These are phyloP conservation scores for Megalops cyprinoides DNA, from an alignment of 2,797 vertebrate species.

Conservation along the genomic window DNA sequence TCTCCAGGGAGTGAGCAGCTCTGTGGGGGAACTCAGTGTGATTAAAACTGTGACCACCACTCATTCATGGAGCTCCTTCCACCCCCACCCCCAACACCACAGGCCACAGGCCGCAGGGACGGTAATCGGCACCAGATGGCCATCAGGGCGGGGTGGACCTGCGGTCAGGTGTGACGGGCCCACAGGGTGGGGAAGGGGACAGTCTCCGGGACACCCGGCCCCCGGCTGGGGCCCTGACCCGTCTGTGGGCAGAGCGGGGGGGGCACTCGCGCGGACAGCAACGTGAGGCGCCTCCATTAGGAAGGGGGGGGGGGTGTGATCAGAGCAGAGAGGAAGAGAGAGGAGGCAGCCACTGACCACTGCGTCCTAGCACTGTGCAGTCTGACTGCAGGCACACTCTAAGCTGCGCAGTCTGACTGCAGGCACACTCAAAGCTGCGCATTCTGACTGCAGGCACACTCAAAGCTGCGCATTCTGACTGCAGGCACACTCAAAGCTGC, in stretches of 20 bases:
- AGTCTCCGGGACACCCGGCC: slow-evolving; percentile 15
- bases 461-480: no score
- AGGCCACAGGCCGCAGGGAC: slow-evolving; percentile 23
- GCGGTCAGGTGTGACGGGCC: slow-evolving; percentile 31
- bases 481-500: no score
- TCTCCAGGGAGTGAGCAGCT: not conserved
- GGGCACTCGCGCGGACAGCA: slow-evolving; percentile 18
- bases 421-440: no score
- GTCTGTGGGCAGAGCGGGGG: slow-evolving; percentile 33
- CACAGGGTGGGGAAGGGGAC: slow-evolving; percentile 39
- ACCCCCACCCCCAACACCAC: slow-evolving; percentile 22
- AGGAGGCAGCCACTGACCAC: not conserved
- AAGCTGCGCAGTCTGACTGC: not conserved
- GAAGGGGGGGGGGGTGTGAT: not conserved
- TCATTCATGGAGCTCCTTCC: not conserved
- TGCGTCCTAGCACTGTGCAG: not conserved
- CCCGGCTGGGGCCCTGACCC: no score
- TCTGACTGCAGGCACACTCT: not conserved
- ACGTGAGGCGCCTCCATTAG: not conserved
- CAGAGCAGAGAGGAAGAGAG: slow-evolving; percentile 13
- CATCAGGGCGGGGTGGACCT: slow-evolving; percentile 40
- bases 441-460: no score
- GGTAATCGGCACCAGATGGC: slow-evolving; percentile 39
- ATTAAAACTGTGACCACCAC: not conserved
- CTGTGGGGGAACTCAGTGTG: not conserved